Conservation (phyloP, 2,797 vertebrate species). For the Oophaga sylvatica region DNA sequence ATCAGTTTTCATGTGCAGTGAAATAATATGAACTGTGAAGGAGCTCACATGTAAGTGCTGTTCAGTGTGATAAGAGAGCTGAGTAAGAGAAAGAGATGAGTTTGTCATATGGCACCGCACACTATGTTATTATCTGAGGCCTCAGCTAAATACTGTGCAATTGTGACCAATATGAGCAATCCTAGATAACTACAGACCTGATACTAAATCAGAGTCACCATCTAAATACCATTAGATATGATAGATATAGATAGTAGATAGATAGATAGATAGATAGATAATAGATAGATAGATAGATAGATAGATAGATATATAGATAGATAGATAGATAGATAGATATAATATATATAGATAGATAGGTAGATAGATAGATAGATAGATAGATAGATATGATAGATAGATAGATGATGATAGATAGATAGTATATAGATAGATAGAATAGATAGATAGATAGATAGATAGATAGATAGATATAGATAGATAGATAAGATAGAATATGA, state of each 20-base stretch:
- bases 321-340: slow-evolving; percentile 22
- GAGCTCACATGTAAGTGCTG: neutral
- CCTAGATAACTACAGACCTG: neutral
- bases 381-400: neutral
- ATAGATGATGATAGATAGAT: neutral
- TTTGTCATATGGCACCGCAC: neutral
- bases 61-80: neutral
- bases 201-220: neutral
- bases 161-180: neutral
- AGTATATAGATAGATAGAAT: slow-evolving; percentile 23
- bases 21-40: neutral
- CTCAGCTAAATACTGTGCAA: neutral
- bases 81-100: neutral
- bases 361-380: neutral
- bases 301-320: slow-evolving; percentile 10
- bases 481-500: too few species aligned
- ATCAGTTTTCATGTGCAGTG: neutral
- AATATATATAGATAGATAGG: slow-evolving; percentile 25
- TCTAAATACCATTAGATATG: neutral
- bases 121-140: neutral
- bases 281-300: slow-evolving; percentile 29
- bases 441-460: slow-evolving; percentile 28
- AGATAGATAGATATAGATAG: slow-evolving; percentile 22
- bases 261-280: slow-evolving; percentile 26
- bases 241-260: slow-evolving; percentile 11